Evolutionary conservation across 2,113 vertebrate genomes (phyloP), one percentile per base, ranked within the genome.

Genomic region (Romanogobio albipinnatus): DNA sequence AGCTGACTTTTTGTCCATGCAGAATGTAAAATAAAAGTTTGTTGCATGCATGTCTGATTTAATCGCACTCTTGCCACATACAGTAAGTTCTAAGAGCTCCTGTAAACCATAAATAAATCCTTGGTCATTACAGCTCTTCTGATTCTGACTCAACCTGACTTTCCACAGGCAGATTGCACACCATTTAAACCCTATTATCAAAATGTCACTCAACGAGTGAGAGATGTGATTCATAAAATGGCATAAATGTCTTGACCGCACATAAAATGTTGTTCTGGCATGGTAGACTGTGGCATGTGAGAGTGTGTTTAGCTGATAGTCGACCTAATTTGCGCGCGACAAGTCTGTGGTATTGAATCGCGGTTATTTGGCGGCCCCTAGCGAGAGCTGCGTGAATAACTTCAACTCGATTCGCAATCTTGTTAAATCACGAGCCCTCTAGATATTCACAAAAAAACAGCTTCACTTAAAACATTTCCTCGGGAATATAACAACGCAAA

Each of bases 361-460:
- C 82, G 91, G 90, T 24, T 90, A 89, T 90, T 83, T 94, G 93
- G 95, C 93, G 94, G 91, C 94, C 91, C 93, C 94, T 89, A 93
- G 93, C 88, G 94, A 85, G 17, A 84, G 26, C 10, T 15, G 76
- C 2, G 76, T 22, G 84, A 85, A 83, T 87, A 7, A 45, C 56
- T 84, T 75, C 7, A 56, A 82, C 82, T 64, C 76, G 53, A 68
- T 66, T 75, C 15, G 9, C 76, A 74, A 87, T 75, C 71, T 66
- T 75, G 49, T 64, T 49, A 75, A 75, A 90, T 89, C 19, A 59
- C 56, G 33, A 73, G 64, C 86, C 59, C 15, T 29, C 77, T 61
- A 17, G 77, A 64, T 62, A 47, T 80, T 80, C 77, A 47, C 24
- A 80, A 36, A 62, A 62, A 78, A 61, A 1, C 77, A 80, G 39